Base-by-base conservation (phyloP, 2,113 vertebrate species). In the Origma solitaria region DNA sequence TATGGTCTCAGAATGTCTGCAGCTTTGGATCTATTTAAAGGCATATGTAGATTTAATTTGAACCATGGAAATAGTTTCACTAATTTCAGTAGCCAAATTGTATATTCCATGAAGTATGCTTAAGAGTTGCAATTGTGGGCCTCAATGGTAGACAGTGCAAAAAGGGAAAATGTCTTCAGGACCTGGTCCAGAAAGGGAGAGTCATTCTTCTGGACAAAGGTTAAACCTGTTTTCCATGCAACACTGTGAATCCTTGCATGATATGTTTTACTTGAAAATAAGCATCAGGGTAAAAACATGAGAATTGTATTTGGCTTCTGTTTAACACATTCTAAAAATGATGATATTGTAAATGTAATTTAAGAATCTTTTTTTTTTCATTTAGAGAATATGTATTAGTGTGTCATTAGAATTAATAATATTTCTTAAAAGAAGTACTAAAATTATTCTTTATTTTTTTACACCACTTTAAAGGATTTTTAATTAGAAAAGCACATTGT, bases 401-500 rank as follows among this genome's bases (percentile, higher is more conserved):
- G 4, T 91, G 53, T 76, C 45, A n/a, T 15, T 71, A 12, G 53
- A 65, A 70, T 88, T 96, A 71, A 14, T 56, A 91, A 33, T 90
- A 82, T 53, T 56, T 87, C 53, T 61, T 75, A 47, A 87, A 76
- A 94, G 50, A 71, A 69, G 45, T 88, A 54, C 42, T 88, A 62
- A 93, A 96, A 64, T 66, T 93, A 10, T 33, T 56, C 2, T 85
- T 81, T 35, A 30, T 92, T 64, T 91, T 91, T 90, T 81, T 76
- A 90, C 88, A 84, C 12, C 76, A 86, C 72, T 92, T 86, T 6
- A 78, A 90, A 94, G 51, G 75, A 88, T 78, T 93, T 94, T 92
- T 83, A 92, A 68, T 88, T 95, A 80, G 68, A 93, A 95, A 96
- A 94, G 86, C 80, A 82, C 60, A 60, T 81, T 2, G 8, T 90